A percentile compares a stretch with the other conserved stretches of the same genome.
phyloP scores from a whole-genome alignment of 1,140 invertebrate genomes.

The Euura lappo region DNA sequence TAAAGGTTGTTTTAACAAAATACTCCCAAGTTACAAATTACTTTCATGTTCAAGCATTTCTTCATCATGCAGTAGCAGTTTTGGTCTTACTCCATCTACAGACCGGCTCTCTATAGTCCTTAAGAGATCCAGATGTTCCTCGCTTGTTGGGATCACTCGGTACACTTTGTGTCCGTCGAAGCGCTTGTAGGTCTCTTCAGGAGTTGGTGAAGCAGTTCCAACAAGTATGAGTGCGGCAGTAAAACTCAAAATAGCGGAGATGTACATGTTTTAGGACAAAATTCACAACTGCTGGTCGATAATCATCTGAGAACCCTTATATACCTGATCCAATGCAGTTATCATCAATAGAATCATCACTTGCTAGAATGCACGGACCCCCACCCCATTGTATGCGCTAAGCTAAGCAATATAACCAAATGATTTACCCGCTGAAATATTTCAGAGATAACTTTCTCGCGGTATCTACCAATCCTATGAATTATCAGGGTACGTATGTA shows the following conservation, averaged over 20 bases:
- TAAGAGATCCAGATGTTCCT: slow-evolving; percentile 5
- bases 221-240: not conserved
- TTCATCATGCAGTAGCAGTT: not conserved
- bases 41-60: not conserved
- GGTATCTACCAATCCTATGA: too few relatives aligned
- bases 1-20: not conserved
- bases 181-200: not conserved
- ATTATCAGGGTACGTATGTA: too few relatives aligned
- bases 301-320: too few relatives aligned
- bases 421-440: too few relatives aligned
- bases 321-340: too few relatives aligned
- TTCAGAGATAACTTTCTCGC: too few relatives aligned
- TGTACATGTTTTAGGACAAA: not conserved
- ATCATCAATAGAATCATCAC: too few relatives aligned
- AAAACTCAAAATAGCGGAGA: not conserved
- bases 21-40: too few relatives aligned
- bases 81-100: not conserved
- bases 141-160: not conserved
- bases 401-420: too few relatives aligned
- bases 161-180: slow-evolving; percentile 3
- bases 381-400: too few relatives aligned
- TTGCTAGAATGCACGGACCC: too few relatives aligned
- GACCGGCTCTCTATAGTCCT: not conserved
- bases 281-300: too few relatives aligned
- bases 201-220: not conserved